phyloP scores from a whole-genome alignment of 2,113 vertebrate species.

The Camelus bactrianus region DNA sequence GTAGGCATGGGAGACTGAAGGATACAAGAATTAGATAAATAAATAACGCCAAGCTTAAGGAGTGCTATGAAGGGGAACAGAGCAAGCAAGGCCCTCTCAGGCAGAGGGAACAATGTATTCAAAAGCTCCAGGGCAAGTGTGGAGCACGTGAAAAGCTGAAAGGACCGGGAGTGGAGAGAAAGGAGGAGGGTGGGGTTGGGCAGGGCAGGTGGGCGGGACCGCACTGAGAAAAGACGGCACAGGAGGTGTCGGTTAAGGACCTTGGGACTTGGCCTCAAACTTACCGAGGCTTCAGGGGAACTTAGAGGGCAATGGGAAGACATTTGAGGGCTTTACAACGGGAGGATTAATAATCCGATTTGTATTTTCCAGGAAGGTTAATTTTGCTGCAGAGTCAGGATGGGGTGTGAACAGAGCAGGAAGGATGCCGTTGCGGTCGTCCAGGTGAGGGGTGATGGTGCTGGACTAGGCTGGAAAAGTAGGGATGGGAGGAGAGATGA shows the following conservation, averaged over 20 bases:
- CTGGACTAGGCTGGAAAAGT: background rate
- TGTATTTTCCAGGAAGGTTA: background rate
- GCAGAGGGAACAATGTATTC: background rate
- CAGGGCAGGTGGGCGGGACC: background rate
- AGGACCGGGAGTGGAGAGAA: background rate
- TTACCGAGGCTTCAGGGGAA: background rate
- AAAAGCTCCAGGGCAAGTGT: background rate
- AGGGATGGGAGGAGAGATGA: background rate
- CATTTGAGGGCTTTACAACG: background rate
- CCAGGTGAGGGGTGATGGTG: accelerated
- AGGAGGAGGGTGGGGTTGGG: accelerated
- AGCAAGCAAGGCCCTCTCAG: background rate
- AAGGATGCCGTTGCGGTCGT: background rate
- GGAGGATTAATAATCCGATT: background rate
- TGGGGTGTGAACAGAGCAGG: background rate
- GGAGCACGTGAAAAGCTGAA: background rate
- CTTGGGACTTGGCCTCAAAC: background rate
- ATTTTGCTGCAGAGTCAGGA: background rate
- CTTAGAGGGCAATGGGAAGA: background rate
- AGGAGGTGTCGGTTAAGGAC: background rate
- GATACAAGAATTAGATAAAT: background rate
- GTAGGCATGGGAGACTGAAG: background rate
- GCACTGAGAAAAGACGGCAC: background rate
- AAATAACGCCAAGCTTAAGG: background rate
- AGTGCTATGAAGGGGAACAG: background rate